phyloP scores from a whole-genome alignment of 2,113 vertebrate genomes.

The Bos javanicus region DNA sequence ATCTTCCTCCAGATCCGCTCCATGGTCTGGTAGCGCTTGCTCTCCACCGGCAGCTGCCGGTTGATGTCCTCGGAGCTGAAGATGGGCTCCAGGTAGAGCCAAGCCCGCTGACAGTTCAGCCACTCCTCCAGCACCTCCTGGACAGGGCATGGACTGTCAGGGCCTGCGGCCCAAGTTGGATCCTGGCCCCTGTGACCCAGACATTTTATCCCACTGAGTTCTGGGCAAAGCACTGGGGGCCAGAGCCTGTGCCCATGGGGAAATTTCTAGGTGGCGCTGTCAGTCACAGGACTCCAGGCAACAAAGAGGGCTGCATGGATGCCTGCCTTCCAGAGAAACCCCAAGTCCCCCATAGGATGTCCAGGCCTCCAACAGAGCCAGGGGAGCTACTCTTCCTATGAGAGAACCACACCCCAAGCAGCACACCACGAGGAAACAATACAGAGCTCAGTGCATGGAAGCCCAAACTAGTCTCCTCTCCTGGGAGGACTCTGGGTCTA shows the following conservation, averaged over 20 bases:
- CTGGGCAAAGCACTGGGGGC: background rate
- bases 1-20: conserved; percentile 88
- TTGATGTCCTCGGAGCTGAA: conserved; percentile 95
- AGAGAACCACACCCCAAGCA: background rate
- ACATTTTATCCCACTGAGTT: background rate
- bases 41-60: conserved; percentile 89
- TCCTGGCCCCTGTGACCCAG: background rate
- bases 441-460: background rate
- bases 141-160: background rate
- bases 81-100: conserved; percentile 95
- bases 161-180: background rate
- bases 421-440: background rate
- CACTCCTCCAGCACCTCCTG: conserved; percentile 95
- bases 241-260: background rate
- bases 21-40: conserved; percentile 86
- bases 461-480: background rate
- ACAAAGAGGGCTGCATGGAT: background rate
- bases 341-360: background rate
- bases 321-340: background rate
- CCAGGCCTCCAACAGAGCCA: background rate
- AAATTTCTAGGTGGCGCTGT: background rate
- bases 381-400: background rate
- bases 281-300: background rate
- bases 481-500: background rate
- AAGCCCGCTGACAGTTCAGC: conserved; percentile 91